A percentile compares a stretch with the other conserved stretches of the same genome.
phyloP scores from a whole-genome alignment of 1,140 invertebrate species.

The Drosophila nebulosa region DNA sequence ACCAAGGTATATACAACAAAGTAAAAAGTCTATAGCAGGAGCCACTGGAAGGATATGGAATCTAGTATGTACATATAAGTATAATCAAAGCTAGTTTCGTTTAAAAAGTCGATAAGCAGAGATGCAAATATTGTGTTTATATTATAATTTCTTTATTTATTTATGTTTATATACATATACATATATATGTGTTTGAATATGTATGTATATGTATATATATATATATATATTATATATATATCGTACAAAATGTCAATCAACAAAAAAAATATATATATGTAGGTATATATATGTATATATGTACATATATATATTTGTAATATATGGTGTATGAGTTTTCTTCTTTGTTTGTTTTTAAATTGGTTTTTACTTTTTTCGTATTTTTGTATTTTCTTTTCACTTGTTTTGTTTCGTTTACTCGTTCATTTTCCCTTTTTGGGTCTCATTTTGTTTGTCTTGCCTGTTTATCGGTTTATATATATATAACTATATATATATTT shows the following conservation, averaged over 20 bases:
- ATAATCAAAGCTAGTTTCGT: background rate
- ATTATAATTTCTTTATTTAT: slow-evolving; percentile 57
- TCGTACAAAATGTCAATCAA: slow-evolving; percentile 58
- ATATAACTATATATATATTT: background rate
- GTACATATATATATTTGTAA: slow-evolving; percentile 27
- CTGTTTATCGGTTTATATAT: background rate
- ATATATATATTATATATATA: slow-evolving; percentile 15
- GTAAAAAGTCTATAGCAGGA: no score
- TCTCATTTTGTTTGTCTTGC: background rate
- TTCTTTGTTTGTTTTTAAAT: slow-evolving; percentile 14
- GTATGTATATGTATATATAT: slow-evolving; percentile 24
- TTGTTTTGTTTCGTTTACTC: slow-evolving; percentile 5
- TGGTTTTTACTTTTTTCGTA: slow-evolving; percentile 33
- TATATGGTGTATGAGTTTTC: slow-evolving; percentile 40
- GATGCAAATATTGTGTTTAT: slow-evolving; percentile 9
- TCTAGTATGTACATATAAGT: background rate
- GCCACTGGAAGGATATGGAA: no score
- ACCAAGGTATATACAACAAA: no score
- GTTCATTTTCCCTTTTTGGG: background rate
- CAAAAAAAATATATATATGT: slow-evolving; percentile 38
- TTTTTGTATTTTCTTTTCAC: slow-evolving; percentile 17
- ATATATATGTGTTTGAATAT: slow-evolving; percentile 35
- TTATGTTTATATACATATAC: slow-evolving; percentile 37
- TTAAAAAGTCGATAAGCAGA: background rate
- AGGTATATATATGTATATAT: slow-evolving; percentile 15